Percentiles rank a stretch among this genome's conserved stretches.
Conservation (phyloP, 2,797 vertebrate species). For the Gymnocypris eckloni region DNA sequence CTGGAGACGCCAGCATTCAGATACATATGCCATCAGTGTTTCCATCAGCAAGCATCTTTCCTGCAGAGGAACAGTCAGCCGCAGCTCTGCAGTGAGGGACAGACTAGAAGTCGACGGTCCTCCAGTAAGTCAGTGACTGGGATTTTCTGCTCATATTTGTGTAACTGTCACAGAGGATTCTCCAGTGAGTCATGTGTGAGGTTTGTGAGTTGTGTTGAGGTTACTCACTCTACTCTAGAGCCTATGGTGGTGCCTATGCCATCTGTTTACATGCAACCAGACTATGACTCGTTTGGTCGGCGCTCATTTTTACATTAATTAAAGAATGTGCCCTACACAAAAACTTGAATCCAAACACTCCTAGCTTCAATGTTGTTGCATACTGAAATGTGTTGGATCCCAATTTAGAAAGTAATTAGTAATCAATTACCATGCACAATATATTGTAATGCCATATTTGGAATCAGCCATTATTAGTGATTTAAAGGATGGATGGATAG, state of each 20-base stretch:
- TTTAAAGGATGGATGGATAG: no score
- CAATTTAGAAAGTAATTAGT: not conserved
- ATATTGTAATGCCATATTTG: not conserved
- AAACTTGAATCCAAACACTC: not conserved
- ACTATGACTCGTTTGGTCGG: not conserved
- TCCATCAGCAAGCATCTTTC: not conserved
- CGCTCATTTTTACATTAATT: not conserved
- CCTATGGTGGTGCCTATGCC: not conserved
- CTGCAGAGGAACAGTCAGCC: not conserved
- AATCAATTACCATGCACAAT: not conserved
- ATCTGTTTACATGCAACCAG: not conserved
- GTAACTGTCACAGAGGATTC: not conserved
- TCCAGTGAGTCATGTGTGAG: constrained; percentile 26
- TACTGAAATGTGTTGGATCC: not conserved
- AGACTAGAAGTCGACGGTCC: not conserved
- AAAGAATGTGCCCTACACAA: not conserved
- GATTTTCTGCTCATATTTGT: not conserved
- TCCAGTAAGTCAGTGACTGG: not conserved
- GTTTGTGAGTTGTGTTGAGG: not conserved
- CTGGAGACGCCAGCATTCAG: constrained; percentile 35
- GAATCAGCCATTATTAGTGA: no score
- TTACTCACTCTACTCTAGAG: not conserved
- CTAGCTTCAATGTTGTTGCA: not conserved
- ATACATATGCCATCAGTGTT: constrained; percentile 5
- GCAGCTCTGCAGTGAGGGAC: not conserved